Percentiles rank a stretch among this genome's conserved stretches.
Evolutionary conservation across 2,888 invertebrate genomes (phyloP).

Genomic region (Agrilus biguttatus): DNA sequence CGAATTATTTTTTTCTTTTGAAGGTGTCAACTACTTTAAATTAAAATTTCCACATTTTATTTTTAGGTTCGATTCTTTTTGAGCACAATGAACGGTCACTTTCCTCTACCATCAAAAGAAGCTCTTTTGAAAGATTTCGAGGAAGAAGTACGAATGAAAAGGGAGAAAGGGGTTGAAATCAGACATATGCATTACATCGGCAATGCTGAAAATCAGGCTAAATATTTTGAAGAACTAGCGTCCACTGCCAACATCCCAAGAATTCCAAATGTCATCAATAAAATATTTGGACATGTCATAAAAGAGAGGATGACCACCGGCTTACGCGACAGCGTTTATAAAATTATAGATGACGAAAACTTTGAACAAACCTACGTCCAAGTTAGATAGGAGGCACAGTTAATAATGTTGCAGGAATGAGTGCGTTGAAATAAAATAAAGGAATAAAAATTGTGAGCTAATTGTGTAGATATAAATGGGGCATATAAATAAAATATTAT

Average conservation of each 20-base stretch:
- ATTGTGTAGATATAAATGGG: no score
- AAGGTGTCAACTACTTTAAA: no score
- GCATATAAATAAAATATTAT: no score
- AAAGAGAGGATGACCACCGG: conserved; percentile 43
- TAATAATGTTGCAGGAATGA: no score
- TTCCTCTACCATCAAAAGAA: conserved; percentile 43
- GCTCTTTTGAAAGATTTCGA: conserved; percentile 46
- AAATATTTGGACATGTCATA: conserved; percentile 55
- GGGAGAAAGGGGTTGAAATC: conserved; percentile 43
- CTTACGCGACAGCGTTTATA: conserved; percentile 50
- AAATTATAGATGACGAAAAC: conserved; percentile 46
- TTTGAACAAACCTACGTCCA: conserved; percentile 18
- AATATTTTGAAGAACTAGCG: conserved; percentile 56
- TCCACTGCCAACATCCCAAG: conserved; percentile 43
- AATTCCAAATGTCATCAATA: conserved; percentile 53
- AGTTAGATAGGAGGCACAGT: no score
- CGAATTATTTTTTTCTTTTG: no score
- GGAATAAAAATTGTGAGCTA: no score
- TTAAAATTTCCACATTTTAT: conserved; percentile 7
- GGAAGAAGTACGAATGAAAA: conserved; percentile 41
- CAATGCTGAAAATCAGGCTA: conserved; percentile 41
- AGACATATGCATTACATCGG: conserved; percentile 63
- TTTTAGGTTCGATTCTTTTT: conserved; percentile 46
- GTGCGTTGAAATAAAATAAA: no score
- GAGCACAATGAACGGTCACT: conserved; percentile 39